These are phyloP conservation scores for Callaeas wilsoni DNA, from an alignment of 2,113 vertebrate genomes.

Conservation along the genomic window DNA sequence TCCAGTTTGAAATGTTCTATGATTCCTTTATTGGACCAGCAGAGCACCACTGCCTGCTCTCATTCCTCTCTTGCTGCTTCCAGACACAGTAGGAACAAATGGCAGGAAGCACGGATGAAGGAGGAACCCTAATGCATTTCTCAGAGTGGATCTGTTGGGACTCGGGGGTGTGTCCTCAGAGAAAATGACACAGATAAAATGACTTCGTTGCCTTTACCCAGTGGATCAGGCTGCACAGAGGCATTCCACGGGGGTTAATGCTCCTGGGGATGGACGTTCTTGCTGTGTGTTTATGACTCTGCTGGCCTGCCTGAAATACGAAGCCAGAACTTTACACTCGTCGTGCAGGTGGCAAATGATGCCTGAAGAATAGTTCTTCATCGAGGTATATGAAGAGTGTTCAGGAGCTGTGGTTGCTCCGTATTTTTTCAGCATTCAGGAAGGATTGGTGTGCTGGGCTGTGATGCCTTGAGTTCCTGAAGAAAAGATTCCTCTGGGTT, in stretches of 20 bases:
- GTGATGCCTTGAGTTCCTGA: neutral
- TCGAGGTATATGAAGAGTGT: too few species aligned
- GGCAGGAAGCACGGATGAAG: accelerated
- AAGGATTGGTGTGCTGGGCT: neutral
- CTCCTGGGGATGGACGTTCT: neutral
- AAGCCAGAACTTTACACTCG: neutral
- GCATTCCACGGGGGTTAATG: neutral
- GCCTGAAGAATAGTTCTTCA: neutral
- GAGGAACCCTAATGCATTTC: accelerated
- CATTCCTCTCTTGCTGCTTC: neutral
- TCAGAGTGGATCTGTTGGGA: neutral
- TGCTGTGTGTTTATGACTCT: neutral
- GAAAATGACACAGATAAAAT: neutral
- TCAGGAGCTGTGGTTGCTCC: accelerated
- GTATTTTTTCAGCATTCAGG: neutral
- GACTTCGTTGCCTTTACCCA: accelerated
- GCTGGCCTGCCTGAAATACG: neutral
- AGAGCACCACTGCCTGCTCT: neutral
- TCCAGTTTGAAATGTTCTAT: neutral
- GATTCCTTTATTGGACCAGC: neutral
- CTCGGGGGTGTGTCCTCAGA: accelerated
- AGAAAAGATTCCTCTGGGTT: neutral
- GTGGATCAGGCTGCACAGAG: neutral
- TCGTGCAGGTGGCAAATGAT: neutral
- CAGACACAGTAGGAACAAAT: accelerated